phyloP scores from a whole-genome alignment of 2,797 vertebrate species.

The Pelobates cultripes region DNA sequence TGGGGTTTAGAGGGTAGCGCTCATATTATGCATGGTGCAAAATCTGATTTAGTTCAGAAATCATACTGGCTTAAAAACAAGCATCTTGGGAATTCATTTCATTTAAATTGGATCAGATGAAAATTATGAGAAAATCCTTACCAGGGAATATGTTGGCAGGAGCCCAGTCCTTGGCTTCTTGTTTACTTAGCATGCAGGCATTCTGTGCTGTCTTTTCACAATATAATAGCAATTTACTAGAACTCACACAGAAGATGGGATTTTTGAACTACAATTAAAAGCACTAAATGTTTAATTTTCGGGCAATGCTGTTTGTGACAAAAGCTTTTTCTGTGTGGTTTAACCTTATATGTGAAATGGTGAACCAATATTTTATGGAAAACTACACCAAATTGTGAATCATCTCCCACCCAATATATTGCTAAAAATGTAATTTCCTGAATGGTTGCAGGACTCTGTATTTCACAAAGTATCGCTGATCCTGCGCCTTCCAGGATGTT shows the following conservation, averaged over 20 bases:
- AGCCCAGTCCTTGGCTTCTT: conserved; percentile 6
- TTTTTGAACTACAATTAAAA: neutral
- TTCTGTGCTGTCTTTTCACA: neutral
- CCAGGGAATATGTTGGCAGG: conserved; percentile 37
- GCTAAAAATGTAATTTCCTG: neutral
- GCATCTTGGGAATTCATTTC: conserved; percentile 50
- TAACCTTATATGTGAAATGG: neutral
- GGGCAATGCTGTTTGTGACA: neutral
- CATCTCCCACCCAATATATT: neutral
- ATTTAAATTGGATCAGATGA: conserved; percentile 50
- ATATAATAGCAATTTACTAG: conserved; percentile 12
- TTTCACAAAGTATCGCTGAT: too few relatives aligned
- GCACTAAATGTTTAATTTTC: neutral
- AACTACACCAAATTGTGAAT: neutral
- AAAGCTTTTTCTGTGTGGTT: neutral
- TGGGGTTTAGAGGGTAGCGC: conserved; percentile 14
- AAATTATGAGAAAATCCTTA: conserved; percentile 49
- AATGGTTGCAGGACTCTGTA: neutral
- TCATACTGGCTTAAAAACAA: conserved; percentile 22
- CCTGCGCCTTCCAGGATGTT: too few relatives aligned
- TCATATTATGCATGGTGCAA: conserved; percentile 9
- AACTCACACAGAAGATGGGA: neutral
- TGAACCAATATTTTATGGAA: neutral
- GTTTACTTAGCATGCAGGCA: conserved; percentile 18
- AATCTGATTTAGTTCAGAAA: conserved; percentile 35